Conservation (phyloP, 2,888 invertebrate genomes). For the Eristalinus sepulchralis region DNA sequence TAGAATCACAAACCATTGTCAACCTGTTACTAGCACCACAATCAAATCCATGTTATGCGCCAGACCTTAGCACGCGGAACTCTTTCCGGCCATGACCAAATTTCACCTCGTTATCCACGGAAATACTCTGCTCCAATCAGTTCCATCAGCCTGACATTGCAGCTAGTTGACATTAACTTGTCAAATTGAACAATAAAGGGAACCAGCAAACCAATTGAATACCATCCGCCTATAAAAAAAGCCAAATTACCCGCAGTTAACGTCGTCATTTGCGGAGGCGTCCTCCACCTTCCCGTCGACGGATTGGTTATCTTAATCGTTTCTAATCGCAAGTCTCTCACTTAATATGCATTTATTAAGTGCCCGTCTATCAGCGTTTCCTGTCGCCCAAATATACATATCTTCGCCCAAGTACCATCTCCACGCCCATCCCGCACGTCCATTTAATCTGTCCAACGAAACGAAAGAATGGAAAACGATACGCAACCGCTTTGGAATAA, state of each 20-base stretch:
- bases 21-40: no score
- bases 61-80: no score
- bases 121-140: no score
- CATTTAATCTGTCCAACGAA: constrained; percentile 14
- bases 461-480: constrained; percentile 9
- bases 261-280: background rate
- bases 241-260: background rate
- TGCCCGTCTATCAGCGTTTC: constrained; percentile 12
- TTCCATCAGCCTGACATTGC: no score
- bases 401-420: background rate
- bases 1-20: no score
- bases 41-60: no score
- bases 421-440: background rate
- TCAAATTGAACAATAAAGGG: constrained; percentile 10
- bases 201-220: constrained; percentile 14
- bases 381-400: background rate
- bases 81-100: no score
- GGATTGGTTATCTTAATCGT: background rate
- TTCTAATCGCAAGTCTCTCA: background rate
- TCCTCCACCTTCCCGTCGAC: background rate
- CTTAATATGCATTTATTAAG: constrained; percentile 13
- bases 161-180: constrained; percentile 1
- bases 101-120: no score
- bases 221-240: background rate
- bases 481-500: background rate